Conservation (phyloP, 2,888 invertebrate species). For the Pyrocoelia pectoralis region DNA sequence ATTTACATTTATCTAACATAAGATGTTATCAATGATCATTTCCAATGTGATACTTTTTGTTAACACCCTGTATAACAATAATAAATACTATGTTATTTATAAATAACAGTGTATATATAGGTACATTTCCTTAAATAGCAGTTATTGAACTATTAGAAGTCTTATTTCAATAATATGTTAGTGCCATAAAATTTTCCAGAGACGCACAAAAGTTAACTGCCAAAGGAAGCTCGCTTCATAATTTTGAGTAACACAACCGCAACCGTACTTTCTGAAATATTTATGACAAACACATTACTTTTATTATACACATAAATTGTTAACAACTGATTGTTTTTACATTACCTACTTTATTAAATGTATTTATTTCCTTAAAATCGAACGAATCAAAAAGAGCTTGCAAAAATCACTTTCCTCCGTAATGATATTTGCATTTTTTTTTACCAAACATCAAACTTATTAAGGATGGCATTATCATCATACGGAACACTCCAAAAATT, state of each 20-base stretch:
- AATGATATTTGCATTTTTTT: not conserved
- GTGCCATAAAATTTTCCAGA: conserved; percentile 6
- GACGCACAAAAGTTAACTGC: not conserved
- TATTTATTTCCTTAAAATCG: not conserved
- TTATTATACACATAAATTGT: not conserved
- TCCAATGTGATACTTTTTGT: conserved; percentile 22
- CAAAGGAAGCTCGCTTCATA: conserved; percentile 18
- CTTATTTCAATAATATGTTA: conserved; percentile 20
- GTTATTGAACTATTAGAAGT: conserved; percentile 15
- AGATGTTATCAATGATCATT: conserved; percentile 9
- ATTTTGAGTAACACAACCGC: conserved; percentile 2
- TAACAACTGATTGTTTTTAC: conserved; percentile 12
- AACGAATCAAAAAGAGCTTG: not conserved
- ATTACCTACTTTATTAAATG: conserved; percentile 1
- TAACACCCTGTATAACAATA: conserved; percentile 34
- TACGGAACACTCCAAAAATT: no score
- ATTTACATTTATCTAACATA: conserved; percentile 36
- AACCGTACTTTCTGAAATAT: not conserved
- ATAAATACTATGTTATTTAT: conserved; percentile 23
- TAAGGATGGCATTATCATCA: not conserved
- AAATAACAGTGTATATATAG: conserved; percentile 25
- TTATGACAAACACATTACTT: not conserved
- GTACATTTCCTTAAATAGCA: conserved; percentile 31
- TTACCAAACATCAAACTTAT: not conserved
- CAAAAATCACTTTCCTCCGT: not conserved